Conservation (phyloP, 2,888 invertebrate genomes). For the Chrysotoxum bicinctum region DNA sequence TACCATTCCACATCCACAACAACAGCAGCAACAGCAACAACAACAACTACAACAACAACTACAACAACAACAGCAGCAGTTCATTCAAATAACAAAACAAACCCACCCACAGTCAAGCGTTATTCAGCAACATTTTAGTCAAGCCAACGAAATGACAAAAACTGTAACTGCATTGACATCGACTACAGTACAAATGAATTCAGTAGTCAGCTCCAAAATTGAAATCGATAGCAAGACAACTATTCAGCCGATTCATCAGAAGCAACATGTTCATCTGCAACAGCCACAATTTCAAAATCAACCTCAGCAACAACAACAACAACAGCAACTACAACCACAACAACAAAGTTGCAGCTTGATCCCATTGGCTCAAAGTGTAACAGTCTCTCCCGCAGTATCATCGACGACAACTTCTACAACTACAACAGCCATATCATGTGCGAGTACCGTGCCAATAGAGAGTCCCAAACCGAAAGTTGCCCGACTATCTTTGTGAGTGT, state of each 20-base stretch:
- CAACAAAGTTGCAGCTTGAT: slow-evolving; percentile 71
- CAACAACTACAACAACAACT: slow-evolving; percentile 33
- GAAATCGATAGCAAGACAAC: slow-evolving; percentile 45
- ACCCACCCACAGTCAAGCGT: slow-evolving; percentile 37
- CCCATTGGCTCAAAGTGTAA: slow-evolving; percentile 47
- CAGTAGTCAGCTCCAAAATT: slow-evolving; percentile 38
- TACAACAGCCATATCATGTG: slow-evolving; percentile 74
- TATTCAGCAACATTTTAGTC: slow-evolving; percentile 53
- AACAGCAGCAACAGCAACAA: slow-evolving; percentile 36
- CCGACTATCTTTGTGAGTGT: slow-evolving; percentile 82
- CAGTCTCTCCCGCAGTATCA: slow-evolving; percentile 23
- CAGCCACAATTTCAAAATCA: slow-evolving; percentile 54
- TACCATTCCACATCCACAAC: slow-evolving; percentile 36
- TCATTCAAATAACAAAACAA: slow-evolving; percentile 36
- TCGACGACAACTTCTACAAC: slow-evolving; percentile 63
- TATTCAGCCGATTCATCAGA: slow-evolving; percentile 31
- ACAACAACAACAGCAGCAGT: slow-evolving; percentile 26
- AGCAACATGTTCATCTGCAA: slow-evolving; percentile 47
- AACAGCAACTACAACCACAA: slow-evolving; percentile 74
- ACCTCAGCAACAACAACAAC: slow-evolving; percentile 50
- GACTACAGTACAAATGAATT: slow-evolving; percentile 43
- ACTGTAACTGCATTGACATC: slow-evolving; percentile 18
- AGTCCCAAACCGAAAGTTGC: slow-evolving; percentile 81
- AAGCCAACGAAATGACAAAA: slow-evolving; percentile 50
- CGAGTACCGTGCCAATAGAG: slow-evolving; percentile 78